Base-by-base conservation (phyloP, 2,113 vertebrate species). In the Corythornis vintsioides region DNA sequence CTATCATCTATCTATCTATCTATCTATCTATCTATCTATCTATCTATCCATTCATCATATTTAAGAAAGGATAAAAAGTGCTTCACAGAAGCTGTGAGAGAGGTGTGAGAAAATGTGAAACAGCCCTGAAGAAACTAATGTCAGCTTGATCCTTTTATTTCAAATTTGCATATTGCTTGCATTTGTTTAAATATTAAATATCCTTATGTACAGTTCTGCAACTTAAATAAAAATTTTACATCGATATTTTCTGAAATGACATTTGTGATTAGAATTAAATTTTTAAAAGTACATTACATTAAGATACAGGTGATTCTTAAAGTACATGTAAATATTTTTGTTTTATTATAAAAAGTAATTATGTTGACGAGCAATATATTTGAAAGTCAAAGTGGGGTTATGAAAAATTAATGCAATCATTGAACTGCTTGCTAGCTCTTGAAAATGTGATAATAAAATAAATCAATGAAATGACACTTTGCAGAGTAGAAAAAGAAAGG, bases 281-380 rank as follows among this genome's bases (percentile, higher is more conserved):
- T 91, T 83, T 66, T 6, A 42, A 55, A 95, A 88, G 38, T 66
- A 95, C 89, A 93, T 91, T 88, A 83, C 18, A 11, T 72, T 88
- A 84, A 93, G 81, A 88, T 59, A 79, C 55, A 91, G 35, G 47
- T 75, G 52, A 96, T 83, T 92, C 31, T 88, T 88, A 90, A 89
- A 73, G 50, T 82, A 77, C 52, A 57, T 65, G 42, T 89, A 96
- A 94, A 96, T 96, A 94, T 96, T 97, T 95, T 96, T 91, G 91
- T 96, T 95, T 94, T 42, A 95, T 96, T 95, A 94, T 90, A 70
- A 95, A 89, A 94, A 94, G 65, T 94, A 96, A 96, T 93, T 95
- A 93, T 83, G 85, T 93, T 96, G 74, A 88, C 64, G 96, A 94
- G 55, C 52, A 97, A 91, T 90, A 88, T 2, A 5, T 78, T 87